Evolutionary conservation across 2,113 vertebrate genomes (phyloP).

Genomic region (Merops nubicus): DNA sequence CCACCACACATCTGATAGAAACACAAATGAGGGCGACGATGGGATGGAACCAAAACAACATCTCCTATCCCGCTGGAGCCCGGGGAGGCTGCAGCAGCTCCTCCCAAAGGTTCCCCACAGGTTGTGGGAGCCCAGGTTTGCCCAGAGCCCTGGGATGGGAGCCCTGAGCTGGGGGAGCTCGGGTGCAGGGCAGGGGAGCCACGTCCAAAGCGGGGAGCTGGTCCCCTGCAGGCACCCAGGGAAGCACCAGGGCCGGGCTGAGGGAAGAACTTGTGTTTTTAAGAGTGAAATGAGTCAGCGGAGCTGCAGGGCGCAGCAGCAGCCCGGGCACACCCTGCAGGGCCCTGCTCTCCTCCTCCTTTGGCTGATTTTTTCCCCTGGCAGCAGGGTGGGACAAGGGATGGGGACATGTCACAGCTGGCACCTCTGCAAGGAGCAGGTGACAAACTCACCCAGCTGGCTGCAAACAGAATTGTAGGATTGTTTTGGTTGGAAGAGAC

Average conservation of each 20-base stretch:
- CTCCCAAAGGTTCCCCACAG: fast-evolving
- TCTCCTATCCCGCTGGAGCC: not conserved
- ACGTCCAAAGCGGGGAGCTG: fast-evolving
- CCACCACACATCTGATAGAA: fast-evolving
- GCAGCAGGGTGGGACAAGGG: not conserved
- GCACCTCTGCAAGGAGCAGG: not conserved
- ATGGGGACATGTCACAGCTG: fast-evolving
- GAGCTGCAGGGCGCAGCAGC: not conserved
- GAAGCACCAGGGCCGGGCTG: not conserved
- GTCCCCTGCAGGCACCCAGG: not conserved
- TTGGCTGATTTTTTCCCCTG: not conserved
- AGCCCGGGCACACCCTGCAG: not conserved
- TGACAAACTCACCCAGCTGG: not conserved
- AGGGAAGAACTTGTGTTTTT: not conserved
- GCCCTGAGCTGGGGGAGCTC: not conserved
- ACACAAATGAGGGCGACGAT: not conserved
- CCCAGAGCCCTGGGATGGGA: not conserved
- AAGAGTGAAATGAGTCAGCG: not conserved
- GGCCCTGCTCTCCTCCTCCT: not conserved
- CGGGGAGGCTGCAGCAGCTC: fast-evolving
- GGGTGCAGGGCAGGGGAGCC: not conserved
- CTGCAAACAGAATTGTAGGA: not conserved
- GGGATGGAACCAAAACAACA: not conserved
- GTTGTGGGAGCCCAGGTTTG: not conserved
- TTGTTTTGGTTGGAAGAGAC: no score